phyloP scores from a whole-genome alignment of 2,797 vertebrate genomes.

The Acrossocheilus fasciatus region DNA sequence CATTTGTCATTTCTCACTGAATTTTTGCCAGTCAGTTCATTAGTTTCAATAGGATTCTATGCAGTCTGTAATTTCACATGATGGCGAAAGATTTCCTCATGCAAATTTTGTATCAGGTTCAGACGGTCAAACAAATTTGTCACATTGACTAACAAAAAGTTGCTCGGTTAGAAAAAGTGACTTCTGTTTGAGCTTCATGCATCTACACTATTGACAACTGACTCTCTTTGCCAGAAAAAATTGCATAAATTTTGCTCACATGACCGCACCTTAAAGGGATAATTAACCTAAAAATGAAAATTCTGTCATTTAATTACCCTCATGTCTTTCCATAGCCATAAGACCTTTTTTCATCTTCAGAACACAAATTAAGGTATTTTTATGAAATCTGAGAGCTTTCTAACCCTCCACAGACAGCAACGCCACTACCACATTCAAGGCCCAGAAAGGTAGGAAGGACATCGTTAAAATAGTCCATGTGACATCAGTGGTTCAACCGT shows the following conservation, averaged over 20 bases:
- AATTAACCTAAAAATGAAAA: background rate
- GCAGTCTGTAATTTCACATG: background rate
- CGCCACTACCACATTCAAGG: too few species aligned
- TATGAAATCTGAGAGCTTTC: too few species aligned
- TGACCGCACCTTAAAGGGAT: background rate
- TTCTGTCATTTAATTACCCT: background rate
- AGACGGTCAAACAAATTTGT: background rate
- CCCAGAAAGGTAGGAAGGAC: too few species aligned
- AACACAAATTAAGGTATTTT: too few species aligned
- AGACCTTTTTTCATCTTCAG: too few species aligned
- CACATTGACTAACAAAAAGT: background rate
- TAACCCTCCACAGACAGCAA: too few species aligned
- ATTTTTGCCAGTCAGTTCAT: background rate
- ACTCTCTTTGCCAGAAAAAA: too few species aligned
- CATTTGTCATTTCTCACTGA: background rate
- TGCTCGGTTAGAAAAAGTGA: background rate
- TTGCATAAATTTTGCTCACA: background rate
- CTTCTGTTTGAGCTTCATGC: background rate
- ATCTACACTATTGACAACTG: background rate
- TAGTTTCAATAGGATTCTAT: background rate
- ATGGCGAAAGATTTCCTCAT: background rate
- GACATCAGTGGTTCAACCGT: too few species aligned
- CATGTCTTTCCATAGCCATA: too few species aligned
- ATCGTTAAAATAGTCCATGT: too few species aligned
- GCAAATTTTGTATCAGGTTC: background rate